Base-by-base conservation (phyloP, 2,113 vertebrate species). In the Anser brachyrhynchus region DNA sequence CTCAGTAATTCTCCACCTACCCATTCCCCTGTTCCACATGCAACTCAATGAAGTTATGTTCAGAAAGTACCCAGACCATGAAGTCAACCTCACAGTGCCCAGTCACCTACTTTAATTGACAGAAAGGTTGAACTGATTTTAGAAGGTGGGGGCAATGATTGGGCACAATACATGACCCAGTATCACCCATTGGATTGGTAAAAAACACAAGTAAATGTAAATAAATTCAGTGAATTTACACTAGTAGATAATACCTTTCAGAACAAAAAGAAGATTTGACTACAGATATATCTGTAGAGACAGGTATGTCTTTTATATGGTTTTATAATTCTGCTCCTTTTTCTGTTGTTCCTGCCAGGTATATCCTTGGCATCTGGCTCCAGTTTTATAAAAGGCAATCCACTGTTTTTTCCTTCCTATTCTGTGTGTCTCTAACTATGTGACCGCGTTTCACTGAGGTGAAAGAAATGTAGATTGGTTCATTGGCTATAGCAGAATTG, bases 381-480 rank as follows among this genome's bases (percentile, higher is more conserved):
- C 11, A 19, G 57, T 75, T 92, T 81, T 78, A 59, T 49, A 80
- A 49, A 13, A 77, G 29, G 7, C 22, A 92, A 74, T 73, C 37
- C 5, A 54, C 41, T 33, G 3, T 0, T 85, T 88, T 86, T 69
- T 31, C 3, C 39, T 88, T 41, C 26, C 18, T 51, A 11, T 10
- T 72, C 93, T 95, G 31, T 0, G 0, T 69, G 33, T 54, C 37
- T 91, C 46, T 76, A 67, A n/a, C 43, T 82, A 4, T 31, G 37
- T 91, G 73, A 93, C 61, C 70, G 22, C 57, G 54, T 92, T 93
- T 89, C 76, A 79, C 39, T 76, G 84, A 72, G 58, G 8, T 93
- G 76, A 94, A 93, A 81, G 61, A 81, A 77, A 87, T 29, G 14
- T 58, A 80, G 72, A 83, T 86, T 76, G 70, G 82, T 84, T 84